phyloP scores from a whole-genome alignment of 2,797 vertebrate genomes.

The Sciaenops ocellatus region DNA sequence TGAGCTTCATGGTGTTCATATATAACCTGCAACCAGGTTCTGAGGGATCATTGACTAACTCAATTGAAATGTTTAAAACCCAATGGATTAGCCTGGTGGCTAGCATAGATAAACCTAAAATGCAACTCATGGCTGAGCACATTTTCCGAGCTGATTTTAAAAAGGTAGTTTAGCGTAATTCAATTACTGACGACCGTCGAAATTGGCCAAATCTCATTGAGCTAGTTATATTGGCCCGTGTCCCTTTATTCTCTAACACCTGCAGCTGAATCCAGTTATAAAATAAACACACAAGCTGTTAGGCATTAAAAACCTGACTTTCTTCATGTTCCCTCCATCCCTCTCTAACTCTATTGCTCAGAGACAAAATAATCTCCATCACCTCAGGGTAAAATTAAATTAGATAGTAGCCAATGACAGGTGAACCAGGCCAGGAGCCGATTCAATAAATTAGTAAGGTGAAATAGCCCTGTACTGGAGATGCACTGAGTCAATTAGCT shows the following conservation, averaged over 20 bases:
- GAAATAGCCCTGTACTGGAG: conserved; percentile 44
- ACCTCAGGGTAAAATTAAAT: conserved; percentile 61
- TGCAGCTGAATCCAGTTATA: conserved; percentile 68
- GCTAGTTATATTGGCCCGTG: conserved; percentile 37
- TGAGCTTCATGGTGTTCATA: conserved; percentile 7
- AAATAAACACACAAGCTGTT: conserved; percentile 62
- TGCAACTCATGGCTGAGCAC: conserved; percentile 14
- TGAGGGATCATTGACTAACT: conserved; percentile 33
- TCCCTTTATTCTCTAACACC: conserved; percentile 64
- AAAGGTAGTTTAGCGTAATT: conserved; percentile 41
- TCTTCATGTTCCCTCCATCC: neutral
- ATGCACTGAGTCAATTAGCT: conserved; percentile 70
- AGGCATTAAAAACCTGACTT: neutral
- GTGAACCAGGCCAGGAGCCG: conserved; percentile 48
- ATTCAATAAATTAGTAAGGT: conserved; percentile 66
- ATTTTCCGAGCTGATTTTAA: conserved; percentile 37
- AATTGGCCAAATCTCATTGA: conserved; percentile 59
- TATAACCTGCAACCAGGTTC: conserved; percentile 7
- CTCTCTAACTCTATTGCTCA: conserved; percentile 25
- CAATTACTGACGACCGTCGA: conserved; percentile 46
- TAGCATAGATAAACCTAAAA: conserved; percentile 16
- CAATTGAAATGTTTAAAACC: conserved; percentile 22
- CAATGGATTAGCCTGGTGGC: conserved; percentile 23
- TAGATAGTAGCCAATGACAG: conserved; percentile 66
- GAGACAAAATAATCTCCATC: conserved; percentile 57